Percentiles rank a stretch among this genome's conserved stretches.
These are phyloP conservation scores for Tetramorium simillimum DNA, from an alignment of 1,140 invertebrate genomes.

Conservation along the genomic window DNA sequence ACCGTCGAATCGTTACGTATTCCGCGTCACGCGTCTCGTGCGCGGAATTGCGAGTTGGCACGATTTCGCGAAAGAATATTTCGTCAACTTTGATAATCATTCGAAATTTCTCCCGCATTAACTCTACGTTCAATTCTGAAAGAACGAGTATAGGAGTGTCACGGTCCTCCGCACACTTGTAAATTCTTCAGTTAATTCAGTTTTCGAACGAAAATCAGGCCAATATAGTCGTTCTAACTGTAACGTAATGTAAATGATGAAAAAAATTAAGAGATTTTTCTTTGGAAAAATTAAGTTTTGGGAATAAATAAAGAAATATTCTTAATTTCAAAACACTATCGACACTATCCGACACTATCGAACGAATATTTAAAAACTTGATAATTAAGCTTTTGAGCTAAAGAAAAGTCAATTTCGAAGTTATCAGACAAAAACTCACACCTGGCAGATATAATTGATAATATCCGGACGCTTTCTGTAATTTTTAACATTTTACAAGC, in stretches of 20 bases:
- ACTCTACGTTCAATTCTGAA: conserved; percentile 4
- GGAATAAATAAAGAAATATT: no score
- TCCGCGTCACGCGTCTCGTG: conserved; percentile 53
- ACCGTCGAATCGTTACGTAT: conserved; percentile 55
- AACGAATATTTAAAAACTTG: background rate
- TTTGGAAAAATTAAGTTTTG: background rate
- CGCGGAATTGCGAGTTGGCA: conserved; percentile 39
- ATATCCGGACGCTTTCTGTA: background rate
- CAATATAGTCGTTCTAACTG: background rate
- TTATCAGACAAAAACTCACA: background rate
- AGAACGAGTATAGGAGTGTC: background rate
- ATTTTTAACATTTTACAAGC: background rate
- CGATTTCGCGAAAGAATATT: conserved; percentile 51
- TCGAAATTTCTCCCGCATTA: conserved; percentile 16
- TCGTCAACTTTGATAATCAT: conserved; percentile 50
- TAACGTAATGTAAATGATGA: background rate
- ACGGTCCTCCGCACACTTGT: background rate
- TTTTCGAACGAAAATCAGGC: conserved; percentile 10
- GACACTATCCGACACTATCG: no score
- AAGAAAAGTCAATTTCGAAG: background rate
- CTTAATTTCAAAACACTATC: background rate
- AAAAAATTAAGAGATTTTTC: background rate
- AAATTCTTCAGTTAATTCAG: no score
- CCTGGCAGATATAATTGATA: background rate
- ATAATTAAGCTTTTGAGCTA: background rate